A percentile compares a stretch with the other conserved stretches of the same genome.
These are phyloP conservation scores for Nephrotoma flavescens DNA, from an alignment of 2,888 invertebrate genomes.

Conservation along the genomic window DNA sequence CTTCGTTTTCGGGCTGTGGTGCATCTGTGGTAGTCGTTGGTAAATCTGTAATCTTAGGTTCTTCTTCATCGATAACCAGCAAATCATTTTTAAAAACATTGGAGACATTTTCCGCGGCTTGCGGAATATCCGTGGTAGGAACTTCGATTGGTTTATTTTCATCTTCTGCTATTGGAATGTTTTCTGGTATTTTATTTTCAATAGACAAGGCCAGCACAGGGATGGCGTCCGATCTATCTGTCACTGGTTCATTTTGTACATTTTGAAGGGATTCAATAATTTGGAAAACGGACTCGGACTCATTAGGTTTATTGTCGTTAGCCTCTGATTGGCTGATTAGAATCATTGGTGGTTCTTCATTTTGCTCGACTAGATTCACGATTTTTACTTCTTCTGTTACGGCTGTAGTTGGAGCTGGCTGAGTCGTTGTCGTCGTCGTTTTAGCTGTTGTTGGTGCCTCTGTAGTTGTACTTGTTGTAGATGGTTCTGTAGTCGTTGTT, in stretches of 20 bases:
- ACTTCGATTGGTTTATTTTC: neutral
- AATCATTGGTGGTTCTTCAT: neutral
- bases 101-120: neutral
- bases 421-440: neutral
- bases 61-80: conserved; percentile 20
- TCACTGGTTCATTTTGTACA: neutral
- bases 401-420: conserved; percentile 5
- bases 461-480: conserved; percentile 5
- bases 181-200: neutral
- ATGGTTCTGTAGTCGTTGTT: conserved; percentile 1
- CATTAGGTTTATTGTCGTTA: neutral
- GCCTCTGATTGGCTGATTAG: neutral
- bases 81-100: conserved; percentile 21
- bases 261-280: conserved; percentile 9
- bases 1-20: neutral
- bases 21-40: conserved; percentile 14
- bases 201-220: neutral
- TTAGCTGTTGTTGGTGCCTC: conserved; percentile 4
- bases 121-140: neutral
- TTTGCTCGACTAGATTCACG: neutral
- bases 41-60: conserved; percentile 19
- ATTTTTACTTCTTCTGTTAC: neutral
- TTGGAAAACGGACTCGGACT: conserved; percentile 6
- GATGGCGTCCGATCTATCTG: neutral
- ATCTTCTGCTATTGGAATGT: neutral